Percentiles rank a stretch among this genome's conserved stretches.
Conservation (phyloP, 2,113 vertebrate genomes). For the Otus sunia region DNA sequence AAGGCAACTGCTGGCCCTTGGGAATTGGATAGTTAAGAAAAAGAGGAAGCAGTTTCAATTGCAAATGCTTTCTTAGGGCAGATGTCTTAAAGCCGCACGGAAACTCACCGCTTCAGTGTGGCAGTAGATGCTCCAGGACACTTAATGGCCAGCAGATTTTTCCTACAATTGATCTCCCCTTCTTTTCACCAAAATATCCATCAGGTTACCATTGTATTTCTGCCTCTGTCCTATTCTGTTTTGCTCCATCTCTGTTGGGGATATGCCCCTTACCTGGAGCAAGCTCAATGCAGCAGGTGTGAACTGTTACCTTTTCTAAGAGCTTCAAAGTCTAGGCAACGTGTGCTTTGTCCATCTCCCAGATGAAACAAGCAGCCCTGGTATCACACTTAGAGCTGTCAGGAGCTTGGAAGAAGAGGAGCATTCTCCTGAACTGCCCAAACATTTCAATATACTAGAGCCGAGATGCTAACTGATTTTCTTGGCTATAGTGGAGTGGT, state of each 20-base stretch:
- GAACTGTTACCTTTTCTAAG: not conserved
- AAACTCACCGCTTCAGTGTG: not conserved
- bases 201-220: not conserved
- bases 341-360: not conserved
- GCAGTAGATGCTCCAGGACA: not conserved
- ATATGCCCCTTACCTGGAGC: not conserved
- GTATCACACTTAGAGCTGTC: not conserved
- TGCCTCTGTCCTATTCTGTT: not conserved
- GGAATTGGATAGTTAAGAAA: not conserved
- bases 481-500: not conserved
- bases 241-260: not conserved
- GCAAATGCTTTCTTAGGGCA: conserved; percentile 13
- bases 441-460: not conserved
- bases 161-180: not conserved
- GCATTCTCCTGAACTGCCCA: not conserved
- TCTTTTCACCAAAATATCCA: not conserved
- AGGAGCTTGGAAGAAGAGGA: not conserved
- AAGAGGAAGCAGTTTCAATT: not conserved
- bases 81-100: conserved; percentile 8
- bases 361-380: not conserved
- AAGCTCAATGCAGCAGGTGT: not conserved
- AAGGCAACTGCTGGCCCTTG: not conserved
- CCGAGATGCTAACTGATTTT: not conserved
- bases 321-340: not conserved
- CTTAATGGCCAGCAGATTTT: not conserved